Conservation (phyloP, 2,888 invertebrate genomes). For the Nasonovia ribisnigri region DNA sequence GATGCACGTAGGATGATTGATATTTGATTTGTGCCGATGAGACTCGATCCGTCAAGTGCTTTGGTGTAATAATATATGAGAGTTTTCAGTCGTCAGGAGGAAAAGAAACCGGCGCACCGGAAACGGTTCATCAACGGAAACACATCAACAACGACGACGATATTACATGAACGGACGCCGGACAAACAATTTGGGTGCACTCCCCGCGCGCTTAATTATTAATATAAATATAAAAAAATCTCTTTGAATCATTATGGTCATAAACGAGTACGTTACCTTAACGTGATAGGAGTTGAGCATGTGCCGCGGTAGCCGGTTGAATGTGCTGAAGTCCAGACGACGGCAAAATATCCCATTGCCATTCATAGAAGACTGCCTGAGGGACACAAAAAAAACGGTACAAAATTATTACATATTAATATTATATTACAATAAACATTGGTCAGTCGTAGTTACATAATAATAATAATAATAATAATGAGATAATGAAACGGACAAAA, state of each 20-base stretch:
- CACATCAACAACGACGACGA: background rate
- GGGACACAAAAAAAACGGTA: conserved; percentile 69
- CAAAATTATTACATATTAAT: background rate
- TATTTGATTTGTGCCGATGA: background rate
- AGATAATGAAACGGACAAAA: background rate
- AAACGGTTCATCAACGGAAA: conserved; percentile 36
- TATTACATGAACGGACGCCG: background rate
- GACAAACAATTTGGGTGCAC: conserved; percentile 8
- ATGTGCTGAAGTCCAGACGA: conserved; percentile 93
- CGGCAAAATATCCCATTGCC: conserved; percentile 94
- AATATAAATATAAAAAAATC: background rate
- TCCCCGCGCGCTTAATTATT: background rate
- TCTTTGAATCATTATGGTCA: background rate
- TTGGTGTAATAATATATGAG: background rate
- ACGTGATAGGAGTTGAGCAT: conserved; percentile 99
- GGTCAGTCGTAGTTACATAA: background rate
- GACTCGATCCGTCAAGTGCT: background rate
- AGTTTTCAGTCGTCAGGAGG: background rate
- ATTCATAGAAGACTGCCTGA: conserved; percentile 81
- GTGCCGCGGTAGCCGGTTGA: conserved; percentile 92
- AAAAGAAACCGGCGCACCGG: conserved; percentile 34
- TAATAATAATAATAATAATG: background rate
- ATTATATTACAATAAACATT: background rate
- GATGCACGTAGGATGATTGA: background rate
- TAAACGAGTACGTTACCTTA: conserved; percentile 79